Evolutionary conservation across 2,113 vertebrate species (phyloP).

Genomic region (Thermophis baileyi): DNA sequence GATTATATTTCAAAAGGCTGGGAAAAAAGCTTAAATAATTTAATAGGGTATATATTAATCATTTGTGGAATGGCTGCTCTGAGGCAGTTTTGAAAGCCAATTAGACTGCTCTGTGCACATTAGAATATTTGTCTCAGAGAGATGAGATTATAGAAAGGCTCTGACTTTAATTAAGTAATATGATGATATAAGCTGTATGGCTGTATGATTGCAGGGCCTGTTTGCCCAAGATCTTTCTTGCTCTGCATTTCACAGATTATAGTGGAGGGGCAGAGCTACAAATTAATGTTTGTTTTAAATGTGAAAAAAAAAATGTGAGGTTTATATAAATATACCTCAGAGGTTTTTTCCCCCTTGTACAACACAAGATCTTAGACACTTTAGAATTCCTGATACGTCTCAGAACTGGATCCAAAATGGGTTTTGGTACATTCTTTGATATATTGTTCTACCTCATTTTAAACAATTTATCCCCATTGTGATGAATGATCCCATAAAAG

Average conservation of each 20-base stretch:
- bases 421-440: background rate
- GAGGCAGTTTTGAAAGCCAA: slow-evolving; percentile 28
- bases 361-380: background rate
- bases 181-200: background rate
- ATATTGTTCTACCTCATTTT: background rate
- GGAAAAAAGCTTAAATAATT: slow-evolving; percentile 15
- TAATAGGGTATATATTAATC: slow-evolving; percentile 22
- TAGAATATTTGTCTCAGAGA: slow-evolving; percentile 25
- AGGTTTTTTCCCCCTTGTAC: background rate
- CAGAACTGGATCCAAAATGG: background rate
- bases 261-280: background rate
- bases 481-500: background rate
- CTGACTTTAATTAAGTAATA: slow-evolving; percentile 31
- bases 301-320: background rate
- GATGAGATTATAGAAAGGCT: slow-evolving; percentile 1
- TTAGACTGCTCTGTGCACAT: background rate
- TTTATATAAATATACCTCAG: background rate
- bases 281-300: background rate
- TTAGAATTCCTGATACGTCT: background rate
- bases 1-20: slow-evolving; percentile 35
- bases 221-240: slow-evolving; percentile 7
- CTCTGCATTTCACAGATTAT: slow-evolving; percentile 18
- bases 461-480: background rate
- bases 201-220: background rate
- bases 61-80: background rate